Conservation (phyloP, 2,797 vertebrate genomes). For the Balearica regulorum region DNA sequence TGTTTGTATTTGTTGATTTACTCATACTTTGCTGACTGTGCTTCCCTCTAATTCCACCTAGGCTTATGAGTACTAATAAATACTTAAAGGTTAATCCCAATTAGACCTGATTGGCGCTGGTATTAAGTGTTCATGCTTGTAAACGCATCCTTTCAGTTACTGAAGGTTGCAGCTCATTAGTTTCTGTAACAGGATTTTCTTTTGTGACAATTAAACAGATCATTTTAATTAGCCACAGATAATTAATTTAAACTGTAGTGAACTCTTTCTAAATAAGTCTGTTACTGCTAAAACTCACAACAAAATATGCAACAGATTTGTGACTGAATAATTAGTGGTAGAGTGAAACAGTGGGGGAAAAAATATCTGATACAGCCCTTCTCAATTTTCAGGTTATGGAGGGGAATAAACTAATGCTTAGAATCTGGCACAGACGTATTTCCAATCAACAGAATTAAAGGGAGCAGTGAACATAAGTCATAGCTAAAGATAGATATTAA, state of each 20-base stretch:
- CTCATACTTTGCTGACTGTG: background rate
- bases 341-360: background rate
- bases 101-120: background rate
- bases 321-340: background rate
- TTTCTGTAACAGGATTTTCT: conserved; percentile 69
- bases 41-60: background rate
- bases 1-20: background rate
- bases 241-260: conserved; percentile 57
- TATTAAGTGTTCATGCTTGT: background rate
- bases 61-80: background rate
- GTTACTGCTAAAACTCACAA: conserved; percentile 18
- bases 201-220: conserved; percentile 58
- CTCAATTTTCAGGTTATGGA: background rate
- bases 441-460: background rate
- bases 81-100: conserved; percentile 35
- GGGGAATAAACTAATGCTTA: background rate
- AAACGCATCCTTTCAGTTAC: background rate
- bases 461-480: background rate
- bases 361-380: background rate
- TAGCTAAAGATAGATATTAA: background rate
- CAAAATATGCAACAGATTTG: background rate
- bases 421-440: background rate
- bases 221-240: conserved; percentile 69
- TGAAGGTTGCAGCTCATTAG: conserved; percentile 34
- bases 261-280: background rate